Base-by-base conservation (phyloP, 2,888 invertebrate genomes). In the Caenorhabditis afra region DNA sequence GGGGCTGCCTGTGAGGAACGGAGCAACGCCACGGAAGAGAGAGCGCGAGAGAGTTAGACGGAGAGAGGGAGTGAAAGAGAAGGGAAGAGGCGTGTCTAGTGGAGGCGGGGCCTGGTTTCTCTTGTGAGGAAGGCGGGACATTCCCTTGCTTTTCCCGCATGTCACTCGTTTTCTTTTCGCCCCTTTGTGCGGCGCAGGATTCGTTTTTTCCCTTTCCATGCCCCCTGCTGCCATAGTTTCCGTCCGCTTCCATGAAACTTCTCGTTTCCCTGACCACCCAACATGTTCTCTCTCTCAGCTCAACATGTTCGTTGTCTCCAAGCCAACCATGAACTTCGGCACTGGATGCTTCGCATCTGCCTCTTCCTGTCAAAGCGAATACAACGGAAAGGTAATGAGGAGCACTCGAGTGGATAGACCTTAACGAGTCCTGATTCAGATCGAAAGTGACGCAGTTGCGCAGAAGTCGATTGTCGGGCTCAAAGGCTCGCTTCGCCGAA, bases 361-460 rank as follows among this genome's bases (percentile, higher is more conserved):
- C 8, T 70, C 76, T n/a, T 71, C 71, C 14, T 79, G 79, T 20
- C 79, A 79, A 20, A 58, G 64, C 50, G 79, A 79, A 39, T 79
- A 74, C 35, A 73, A 74, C 18, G 68, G 74, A 59, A 68, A 68
- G n/a, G 49, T 65, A 14, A 58, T 49, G 18, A 41, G 29, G 7
- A 14, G 16, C 18, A n/a, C 62, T 23, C 3, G 29, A 44, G 23
- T 44, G 3, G 3, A 0, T 12, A 18, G 20, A 37, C n/a, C 3
- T 12, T 29, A n/a, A 16, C 22, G 10, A 22, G 2, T 37, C 47
- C 29, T 10, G 44, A 47, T 65, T 49, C 37, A 73, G 61, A 59
- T 64, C 4, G 64, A 68, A 23, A 59, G 45, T 18, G 76, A 58
- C 22, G 64, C 68, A 11, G 76, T 61, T 12, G 67, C 55, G 1